Base-by-base conservation (phyloP, 1,140 invertebrate species). In the Maniola jurtina region DNA sequence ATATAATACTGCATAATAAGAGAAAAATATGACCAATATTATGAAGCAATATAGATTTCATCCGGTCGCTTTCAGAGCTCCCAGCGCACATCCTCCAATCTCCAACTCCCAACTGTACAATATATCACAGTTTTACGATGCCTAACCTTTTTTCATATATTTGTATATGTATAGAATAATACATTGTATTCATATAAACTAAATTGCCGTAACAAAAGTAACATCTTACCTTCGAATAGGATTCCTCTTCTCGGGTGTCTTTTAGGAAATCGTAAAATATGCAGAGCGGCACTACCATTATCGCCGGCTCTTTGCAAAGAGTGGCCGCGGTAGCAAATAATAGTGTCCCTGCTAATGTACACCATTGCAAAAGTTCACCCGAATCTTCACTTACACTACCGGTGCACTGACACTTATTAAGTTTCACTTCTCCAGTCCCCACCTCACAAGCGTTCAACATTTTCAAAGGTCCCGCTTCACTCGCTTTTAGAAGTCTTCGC, bases 291-390 rank as follows among this genome's bases (percentile, higher is more conserved):
- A 99, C 88, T 13, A 98, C 96, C 54, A 97, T 98, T 65, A 98
- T 94, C 15, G 97, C 98, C 13, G 97, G 97, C 90, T 99, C 98
- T 89, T 98, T 98, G 88, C 95, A 96, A 50, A 98, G 91, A 80
- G 97, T 96, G 45, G 96, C 95, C 47, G 92, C 93, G 5, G 92
- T 81, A 2, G 95, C 93, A 66, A 95, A 91, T 35, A 94, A 58
- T 38, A 95, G 77, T 60, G 93, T 77, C 86, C 93, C 76, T 84
- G 80, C 93, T 92, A 94, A 77, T 91, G 92, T 81, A 86, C 92
- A 56, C 91, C 88, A 88, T 88, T 92, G 71, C 85, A 91, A 60
- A 60, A 90, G 80, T 77, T 90, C 87, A 86, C 83, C 76, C 48
- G 81, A 76, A 73, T 88, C 80, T 66, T 81, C 86, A 87, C 87